Evolutionary conservation across 2,113 vertebrate genomes (phyloP), one percentile per base, ranked within the genome.

Genomic region (Neotoma lepida): DNA sequence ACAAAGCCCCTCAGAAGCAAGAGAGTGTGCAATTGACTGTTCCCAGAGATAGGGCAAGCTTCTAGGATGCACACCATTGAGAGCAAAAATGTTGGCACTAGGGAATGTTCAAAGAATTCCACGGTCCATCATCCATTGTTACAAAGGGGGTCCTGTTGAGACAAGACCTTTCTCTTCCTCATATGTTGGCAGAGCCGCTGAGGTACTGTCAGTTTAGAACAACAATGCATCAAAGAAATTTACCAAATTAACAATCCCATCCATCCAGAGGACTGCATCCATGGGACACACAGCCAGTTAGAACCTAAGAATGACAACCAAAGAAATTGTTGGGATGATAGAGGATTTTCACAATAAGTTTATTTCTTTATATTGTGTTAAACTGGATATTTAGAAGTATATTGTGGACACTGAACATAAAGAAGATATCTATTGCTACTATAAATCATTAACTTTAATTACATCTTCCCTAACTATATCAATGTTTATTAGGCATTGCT

Each of bases 41-140:
- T 18, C 46, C 46, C 49, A 68, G 76, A 88, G 80, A 51, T 14
- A 33, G 63, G 30, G 22, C 0, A 76, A 85, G 49, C 30, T 22
- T 71, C 63, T 66, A 80, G 78, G 18, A 76, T 46, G 39, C 46
- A 28, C 10, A 28, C 33, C 35, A 46, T 68, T 88, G 51, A 56
- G 28, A 80, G 7, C 35, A 17, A 41, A 35, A 88, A 41, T 8
- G 58, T 46, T 80, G 73, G 84, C 94, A 91, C 56, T 8, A 17
- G 41, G 56, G 61, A 91, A 68, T 58, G 89, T 95, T 95, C 74
- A 93, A 95, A 95, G 94, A 89, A 85, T 41, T 64, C 56, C 24
- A n/a, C 26, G 39, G 46, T 46, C 78, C 89, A 78, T 89, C 92
- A 81, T 17, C 80, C 85, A 39, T 22, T 92, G 18, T 66, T 86